These are phyloP conservation scores for Coenonympha glycerion DNA, from an alignment of 2,888 invertebrate genomes.

Conservation along the genomic window DNA sequence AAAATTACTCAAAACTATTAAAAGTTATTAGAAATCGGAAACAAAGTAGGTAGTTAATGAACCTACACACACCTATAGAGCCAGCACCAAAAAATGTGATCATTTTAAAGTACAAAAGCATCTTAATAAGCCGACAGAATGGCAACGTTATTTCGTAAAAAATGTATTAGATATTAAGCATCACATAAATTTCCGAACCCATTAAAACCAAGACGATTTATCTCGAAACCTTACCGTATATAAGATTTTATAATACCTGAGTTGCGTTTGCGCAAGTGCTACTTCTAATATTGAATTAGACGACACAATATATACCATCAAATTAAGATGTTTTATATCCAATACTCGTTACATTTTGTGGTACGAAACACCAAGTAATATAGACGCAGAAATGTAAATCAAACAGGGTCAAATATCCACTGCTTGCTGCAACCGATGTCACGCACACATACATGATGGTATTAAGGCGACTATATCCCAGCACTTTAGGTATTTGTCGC, in stretches of 20 bases:
- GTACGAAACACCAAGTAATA: not conserved
- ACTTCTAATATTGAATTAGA: conserved; percentile 18
- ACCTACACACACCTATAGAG: no score
- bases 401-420: not conserved
- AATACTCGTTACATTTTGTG: conserved; percentile 11
- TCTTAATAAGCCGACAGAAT: conserved; percentile 25
- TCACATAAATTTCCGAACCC: conserved; percentile 66
- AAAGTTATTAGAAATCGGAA: not conserved
- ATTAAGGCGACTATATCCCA: no score
- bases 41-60: not conserved
- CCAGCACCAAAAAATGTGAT: not conserved
- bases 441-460: conserved; percentile 27
- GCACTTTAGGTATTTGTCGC: no score
- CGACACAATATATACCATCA: not conserved
- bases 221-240: conserved; percentile 40
- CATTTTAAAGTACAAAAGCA: conserved; percentile 16
- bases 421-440: conserved; percentile 11
- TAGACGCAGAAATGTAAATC: conserved; percentile 19
- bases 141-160: conserved; percentile 34
- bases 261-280: conserved; percentile 66
- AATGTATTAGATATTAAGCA: conserved; percentile 53
- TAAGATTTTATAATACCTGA: conserved; percentile 43
- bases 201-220: conserved; percentile 62
- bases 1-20: not conserved
- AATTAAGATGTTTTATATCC: conserved; percentile 13